phyloP scores from a whole-genome alignment of 2,888 invertebrate species.

The Germaria angustata region DNA sequence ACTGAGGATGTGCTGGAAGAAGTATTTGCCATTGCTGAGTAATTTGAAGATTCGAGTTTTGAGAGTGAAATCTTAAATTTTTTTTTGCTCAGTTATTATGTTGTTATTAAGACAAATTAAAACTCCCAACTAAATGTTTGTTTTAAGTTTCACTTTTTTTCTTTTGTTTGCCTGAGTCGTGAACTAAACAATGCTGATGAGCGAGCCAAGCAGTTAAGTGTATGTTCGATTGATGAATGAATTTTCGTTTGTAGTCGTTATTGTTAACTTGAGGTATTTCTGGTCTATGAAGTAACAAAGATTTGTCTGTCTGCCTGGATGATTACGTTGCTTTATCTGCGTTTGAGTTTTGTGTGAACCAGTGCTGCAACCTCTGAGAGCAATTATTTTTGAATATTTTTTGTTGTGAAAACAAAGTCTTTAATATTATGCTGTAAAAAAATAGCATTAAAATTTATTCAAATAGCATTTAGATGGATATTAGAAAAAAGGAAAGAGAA shows the following conservation, averaged over 20 bases:
- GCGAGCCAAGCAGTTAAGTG: background rate
- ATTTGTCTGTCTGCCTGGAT: background rate
- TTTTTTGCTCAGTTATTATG: constrained; percentile 6
- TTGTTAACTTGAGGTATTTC: constrained; percentile 48
- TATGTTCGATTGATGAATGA: constrained; percentile 37
- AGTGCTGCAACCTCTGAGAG: constrained; percentile 10
- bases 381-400: constrained; percentile 3
- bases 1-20: constrained; percentile 28
- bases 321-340: constrained; percentile 5
- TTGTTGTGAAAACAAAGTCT: background rate
- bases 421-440: constrained; percentile 47
- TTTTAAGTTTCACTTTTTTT: constrained; percentile 57
- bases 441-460: constrained; percentile 20
- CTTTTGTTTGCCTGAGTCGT: constrained; percentile 15
- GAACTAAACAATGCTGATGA: constrained; percentile 3
- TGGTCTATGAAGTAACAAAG: constrained; percentile 42
- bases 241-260: constrained; percentile 33
- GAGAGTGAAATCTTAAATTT: no score
- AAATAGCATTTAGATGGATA: background rate
- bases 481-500: background rate
- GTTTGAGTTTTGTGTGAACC: constrained; percentile 24
- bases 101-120: constrained; percentile 36
- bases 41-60: no score
- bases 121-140: constrained; percentile 39
- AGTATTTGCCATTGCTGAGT: constrained; percentile 47